Base-by-base conservation (phyloP, 1,140 invertebrate genomes). In the Drosophila pandora region DNA sequence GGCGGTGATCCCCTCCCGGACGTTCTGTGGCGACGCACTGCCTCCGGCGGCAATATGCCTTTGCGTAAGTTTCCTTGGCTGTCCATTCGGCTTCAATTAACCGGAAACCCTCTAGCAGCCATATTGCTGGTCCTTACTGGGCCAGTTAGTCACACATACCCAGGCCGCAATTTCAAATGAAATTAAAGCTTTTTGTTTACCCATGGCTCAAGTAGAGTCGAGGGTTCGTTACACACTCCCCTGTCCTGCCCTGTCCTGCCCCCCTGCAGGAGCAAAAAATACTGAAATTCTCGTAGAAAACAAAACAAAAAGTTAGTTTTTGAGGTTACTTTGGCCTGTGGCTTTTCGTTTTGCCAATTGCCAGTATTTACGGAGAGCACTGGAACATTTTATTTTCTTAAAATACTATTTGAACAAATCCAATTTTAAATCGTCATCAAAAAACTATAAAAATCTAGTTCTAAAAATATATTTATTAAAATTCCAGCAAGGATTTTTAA, bases 1-100 rank as follows among this genome's bases (percentile, higher is more conserved):
- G 95, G 94, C n/a, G 95, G 95, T 21, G 95, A 96, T 91, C 95
- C 95, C 45, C 88, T 95, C 21, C 95, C 95, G n/a, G 95, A 95
- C 87, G 94, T 96, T 34, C 92, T 95, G n/a, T 96, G 95, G 95
- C 92, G 94, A 17, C 92, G 95, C 67, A 94, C 93, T 25, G 94
- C 95, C 50, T 93, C 94, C 43, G 94, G 94, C 52, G 95, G 95
- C 60, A 94, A 94, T 71, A 95, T 96, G 94, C 95, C 95, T 60
- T 92, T 95, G 60, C 94, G 94, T 92, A 90, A 91, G 91, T 91
- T 60, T 41, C 12, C 32, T 54, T 8, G 30, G 34, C 60, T 52
- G 23, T 28, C n/a, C 63, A 67, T 67, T 67, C 63, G 64, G 49
- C 54, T 76, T 88, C 83, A 90, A 90, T 90, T 90, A 90, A 71